Evolutionary conservation across 2,888 invertebrate genomes (phyloP).

Genomic region (Cerastoderma edule): DNA sequence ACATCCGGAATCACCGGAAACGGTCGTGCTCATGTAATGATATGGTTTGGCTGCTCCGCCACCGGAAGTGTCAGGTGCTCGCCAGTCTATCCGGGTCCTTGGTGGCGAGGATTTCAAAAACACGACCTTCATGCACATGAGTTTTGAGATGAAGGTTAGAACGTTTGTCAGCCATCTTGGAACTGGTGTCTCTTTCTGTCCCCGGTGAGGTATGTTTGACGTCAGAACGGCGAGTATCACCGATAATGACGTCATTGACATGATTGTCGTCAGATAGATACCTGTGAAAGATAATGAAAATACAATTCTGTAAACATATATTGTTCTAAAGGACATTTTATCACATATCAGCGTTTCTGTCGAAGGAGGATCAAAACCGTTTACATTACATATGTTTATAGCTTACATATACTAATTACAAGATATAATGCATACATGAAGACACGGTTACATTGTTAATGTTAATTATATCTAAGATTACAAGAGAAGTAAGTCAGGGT

Average conservation of each 20-base stretch:
- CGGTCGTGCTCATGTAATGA: constrained; percentile 62
- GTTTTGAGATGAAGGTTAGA: constrained; percentile 61
- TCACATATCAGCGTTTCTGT: too few relatives aligned
- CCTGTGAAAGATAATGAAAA: constrained; percentile 67
- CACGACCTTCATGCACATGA: constrained; percentile 69
- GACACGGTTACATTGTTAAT: too few relatives aligned
- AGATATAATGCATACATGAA: too few relatives aligned
- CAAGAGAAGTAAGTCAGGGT: too few relatives aligned
- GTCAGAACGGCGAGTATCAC: constrained; percentile 83
- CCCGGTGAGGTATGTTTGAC: constrained; percentile 82
- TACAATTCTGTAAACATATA: background rate
- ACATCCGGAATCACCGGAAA: constrained; percentile 76
- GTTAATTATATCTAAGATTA: too few relatives aligned
- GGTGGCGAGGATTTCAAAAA: constrained; percentile 45
- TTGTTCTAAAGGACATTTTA: background rate
- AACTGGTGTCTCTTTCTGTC: constrained; percentile 69
- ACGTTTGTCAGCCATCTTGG: constrained; percentile 63
- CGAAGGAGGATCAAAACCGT: too few relatives aligned
- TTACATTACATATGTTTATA: too few relatives aligned
- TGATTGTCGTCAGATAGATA: constrained; percentile 83
- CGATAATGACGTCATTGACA: constrained; percentile 83
- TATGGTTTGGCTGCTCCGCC: constrained; percentile 31
- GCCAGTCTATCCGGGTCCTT: constrained; percentile 21
- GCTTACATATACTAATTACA: too few relatives aligned
- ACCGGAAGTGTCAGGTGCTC: background rate